These are phyloP conservation scores for Vanessa cardui DNA, from an alignment of 2,888 invertebrate species.

Conservation along the genomic window DNA sequence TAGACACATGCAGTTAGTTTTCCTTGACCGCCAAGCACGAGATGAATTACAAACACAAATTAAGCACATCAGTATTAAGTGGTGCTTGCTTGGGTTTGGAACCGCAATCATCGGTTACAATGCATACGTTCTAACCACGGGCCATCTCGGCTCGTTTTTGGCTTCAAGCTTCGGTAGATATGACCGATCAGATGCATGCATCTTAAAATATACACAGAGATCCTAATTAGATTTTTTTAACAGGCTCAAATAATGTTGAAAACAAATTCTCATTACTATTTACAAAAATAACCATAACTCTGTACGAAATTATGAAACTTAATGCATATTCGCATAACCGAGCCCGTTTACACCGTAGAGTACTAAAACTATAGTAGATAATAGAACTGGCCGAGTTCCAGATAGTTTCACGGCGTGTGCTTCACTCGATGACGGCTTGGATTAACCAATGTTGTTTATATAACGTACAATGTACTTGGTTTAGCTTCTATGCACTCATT, in stretches of 20 bases:
- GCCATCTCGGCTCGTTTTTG: no score
- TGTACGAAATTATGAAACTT: neutral
- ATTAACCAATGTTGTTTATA: constrained; percentile 62
- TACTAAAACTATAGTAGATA: constrained; percentile 51
- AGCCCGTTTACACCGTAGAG: constrained; percentile 39
- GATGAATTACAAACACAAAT: no score
- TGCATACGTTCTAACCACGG: no score
- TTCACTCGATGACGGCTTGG: constrained; percentile 60
- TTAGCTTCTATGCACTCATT: neutral
- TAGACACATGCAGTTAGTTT: no score
- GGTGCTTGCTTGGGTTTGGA: no score
- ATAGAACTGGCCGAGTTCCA: constrained; percentile 70
- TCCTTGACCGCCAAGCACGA: no score
- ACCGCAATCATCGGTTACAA: no score
- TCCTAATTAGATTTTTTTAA: no score
- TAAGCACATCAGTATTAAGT: no score
- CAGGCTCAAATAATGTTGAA: neutral
- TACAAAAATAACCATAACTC: neutral
- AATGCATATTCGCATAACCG: constrained; percentile 17
- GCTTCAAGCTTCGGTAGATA: no score
- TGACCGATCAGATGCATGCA: no score
- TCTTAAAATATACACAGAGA: no score
- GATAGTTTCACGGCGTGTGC: constrained; percentile 52
- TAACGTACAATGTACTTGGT: constrained; percentile 8
- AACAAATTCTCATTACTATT: neutral